Evolutionary conservation across 2,797 vertebrate genomes (phyloP).

Genomic region (Propithecus perrieri): DNA sequence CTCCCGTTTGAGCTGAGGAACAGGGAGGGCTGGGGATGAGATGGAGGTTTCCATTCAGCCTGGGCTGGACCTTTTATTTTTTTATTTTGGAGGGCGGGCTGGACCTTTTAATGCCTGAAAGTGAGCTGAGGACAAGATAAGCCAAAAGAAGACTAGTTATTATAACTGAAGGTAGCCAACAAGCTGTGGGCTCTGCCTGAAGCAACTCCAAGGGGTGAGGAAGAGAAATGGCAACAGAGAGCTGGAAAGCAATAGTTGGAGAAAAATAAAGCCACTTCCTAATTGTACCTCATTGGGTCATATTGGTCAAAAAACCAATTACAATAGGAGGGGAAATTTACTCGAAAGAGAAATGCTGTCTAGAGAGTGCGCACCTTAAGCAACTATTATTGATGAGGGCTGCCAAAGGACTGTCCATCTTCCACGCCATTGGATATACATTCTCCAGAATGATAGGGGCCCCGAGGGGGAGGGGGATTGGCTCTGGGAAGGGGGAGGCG

Average conservation of each 20-base stretch:
- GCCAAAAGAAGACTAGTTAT: neutral
- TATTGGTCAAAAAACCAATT: neutral
- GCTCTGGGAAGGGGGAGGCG: neutral
- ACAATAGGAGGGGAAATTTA: neutral
- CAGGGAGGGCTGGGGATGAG: neutral
- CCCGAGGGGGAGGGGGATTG: neutral
- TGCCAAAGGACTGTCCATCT: neutral
- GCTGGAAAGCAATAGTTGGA: neutral
- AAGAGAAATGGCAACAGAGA: neutral
- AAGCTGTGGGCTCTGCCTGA: neutral
- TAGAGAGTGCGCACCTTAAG: neutral
- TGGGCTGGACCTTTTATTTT: neutral
- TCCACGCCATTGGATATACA: too few relatives aligned
- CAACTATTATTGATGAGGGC: neutral
- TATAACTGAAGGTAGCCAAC: neutral
- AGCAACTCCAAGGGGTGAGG: fast-evolving
- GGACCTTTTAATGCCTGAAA: neutral
- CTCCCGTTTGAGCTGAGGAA: neutral
- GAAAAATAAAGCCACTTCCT: neutral
- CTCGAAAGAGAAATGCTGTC: neutral
- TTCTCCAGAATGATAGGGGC: neutral
- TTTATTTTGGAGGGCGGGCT: neutral
- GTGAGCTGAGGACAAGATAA: neutral
- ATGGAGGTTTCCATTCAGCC: neutral
- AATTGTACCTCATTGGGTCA: neutral